phyloP scores from a whole-genome alignment of 2,113 vertebrate genomes.

The Amblyopsis rosae region DNA sequence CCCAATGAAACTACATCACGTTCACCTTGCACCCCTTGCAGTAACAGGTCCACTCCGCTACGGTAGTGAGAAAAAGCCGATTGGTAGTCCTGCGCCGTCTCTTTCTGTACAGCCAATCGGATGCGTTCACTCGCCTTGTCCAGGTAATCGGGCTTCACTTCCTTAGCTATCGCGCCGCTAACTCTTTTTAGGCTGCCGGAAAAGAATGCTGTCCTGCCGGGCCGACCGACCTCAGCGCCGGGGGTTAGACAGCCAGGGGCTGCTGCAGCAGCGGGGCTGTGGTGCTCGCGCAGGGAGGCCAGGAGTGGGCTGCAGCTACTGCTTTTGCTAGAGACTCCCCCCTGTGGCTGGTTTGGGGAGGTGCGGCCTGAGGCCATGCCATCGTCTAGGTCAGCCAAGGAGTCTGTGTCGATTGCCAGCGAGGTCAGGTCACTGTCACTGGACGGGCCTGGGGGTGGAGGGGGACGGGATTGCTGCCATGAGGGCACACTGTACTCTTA shows the following conservation, averaged over 20 bases:
- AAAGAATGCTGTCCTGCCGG: constrained; percentile 75
- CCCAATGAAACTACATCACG: constrained; percentile 1
- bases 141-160: constrained; percentile 85
- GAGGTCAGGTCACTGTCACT: constrained; percentile 90
- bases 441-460: constrained; percentile 79
- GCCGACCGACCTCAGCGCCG: constrained; percentile 78
- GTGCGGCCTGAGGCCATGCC: constrained; percentile 94
- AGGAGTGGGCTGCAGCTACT: constrained; percentile 69
- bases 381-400: constrained; percentile 88
- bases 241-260: constrained; percentile 67
- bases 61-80: constrained; percentile 88
- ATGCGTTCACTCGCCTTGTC: constrained; percentile 91
- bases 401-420: constrained; percentile 86
- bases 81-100: constrained; percentile 89
- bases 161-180: constrained; percentile 24
- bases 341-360: constrained; percentile 85
- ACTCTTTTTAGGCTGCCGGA: constrained; percentile 77
- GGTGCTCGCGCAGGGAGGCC: constrained; percentile 47
- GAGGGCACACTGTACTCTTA: not conserved
- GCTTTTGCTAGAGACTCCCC: constrained; percentile 63
- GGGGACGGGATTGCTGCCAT: constrained; percentile 14
- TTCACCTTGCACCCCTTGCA: constrained; percentile 97
- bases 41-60: constrained; percentile 90
- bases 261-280: constrained; percentile 41
- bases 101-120: constrained; percentile 88